Percentiles rank a stretch among this genome's conserved stretches.
Conservation (phyloP, 2,888 invertebrate species). For the Cantharis rufa region DNA sequence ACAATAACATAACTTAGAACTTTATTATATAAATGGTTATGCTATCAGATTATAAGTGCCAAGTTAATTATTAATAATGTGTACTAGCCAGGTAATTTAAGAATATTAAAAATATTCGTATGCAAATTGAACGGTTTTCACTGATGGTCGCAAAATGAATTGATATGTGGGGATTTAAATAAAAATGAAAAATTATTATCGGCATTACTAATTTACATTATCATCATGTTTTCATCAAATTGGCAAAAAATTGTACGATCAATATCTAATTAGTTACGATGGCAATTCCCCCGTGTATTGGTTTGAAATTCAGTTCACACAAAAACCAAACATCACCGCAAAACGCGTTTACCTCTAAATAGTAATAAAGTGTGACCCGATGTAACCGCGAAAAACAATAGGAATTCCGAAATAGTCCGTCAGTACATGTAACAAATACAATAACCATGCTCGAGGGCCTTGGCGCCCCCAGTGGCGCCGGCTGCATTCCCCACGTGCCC, state of each 20-base stretch:
- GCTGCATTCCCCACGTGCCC: conserved; percentile 56
- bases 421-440: conserved; percentile 48
- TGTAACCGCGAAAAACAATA: conserved; percentile 52
- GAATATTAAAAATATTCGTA: not conserved
- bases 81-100: not conserved
- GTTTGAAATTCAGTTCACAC: conserved; percentile 39
- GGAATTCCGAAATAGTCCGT: conserved; percentile 54
- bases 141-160: not conserved
- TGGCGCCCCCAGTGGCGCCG: conserved; percentile 57
- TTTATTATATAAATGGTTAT: not conserved
- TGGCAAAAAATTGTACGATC: not conserved
- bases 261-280: not conserved
- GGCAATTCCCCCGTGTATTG: conserved; percentile 13
- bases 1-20: not conserved
- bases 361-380: conserved; percentile 39
- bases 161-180: not conserved
- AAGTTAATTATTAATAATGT: not conserved
- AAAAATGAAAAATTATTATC: not conserved
- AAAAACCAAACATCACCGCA: conserved; percentile 39
- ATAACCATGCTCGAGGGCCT: conserved; percentile 43
- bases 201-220: not conserved
- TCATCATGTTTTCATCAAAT: not conserved
- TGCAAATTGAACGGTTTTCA: not conserved
- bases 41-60: not conserved
- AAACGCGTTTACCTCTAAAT: conserved; percentile 35